Evolutionary conservation across 2,797 vertebrate genomes (phyloP).

Genomic region (Sylvilagus floridanus): DNA sequence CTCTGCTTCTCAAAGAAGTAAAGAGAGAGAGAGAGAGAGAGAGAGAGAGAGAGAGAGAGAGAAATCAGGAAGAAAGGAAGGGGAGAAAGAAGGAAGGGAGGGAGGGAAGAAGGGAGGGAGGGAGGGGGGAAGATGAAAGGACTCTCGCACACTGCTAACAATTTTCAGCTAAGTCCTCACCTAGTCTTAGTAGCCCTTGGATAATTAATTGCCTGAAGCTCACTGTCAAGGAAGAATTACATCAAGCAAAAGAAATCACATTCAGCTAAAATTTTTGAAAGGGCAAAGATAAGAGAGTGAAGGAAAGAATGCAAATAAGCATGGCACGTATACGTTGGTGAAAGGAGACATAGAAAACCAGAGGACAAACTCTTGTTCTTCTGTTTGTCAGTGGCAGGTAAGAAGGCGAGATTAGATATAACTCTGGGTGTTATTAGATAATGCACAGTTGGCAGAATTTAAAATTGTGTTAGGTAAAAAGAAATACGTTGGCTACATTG

Average conservation of each 20-base stretch:
- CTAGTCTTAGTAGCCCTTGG: background rate
- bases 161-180: constrained; percentile 28
- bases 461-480: constrained; percentile 14
- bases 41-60: no score
- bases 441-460: background rate
- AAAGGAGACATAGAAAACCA: background rate
- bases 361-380: background rate
- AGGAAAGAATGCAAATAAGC: constrained; percentile 25
- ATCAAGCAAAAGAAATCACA: background rate
- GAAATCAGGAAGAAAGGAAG: no score
- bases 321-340: background rate
- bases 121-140: background rate
- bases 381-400: background rate
- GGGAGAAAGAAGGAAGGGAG: no score
- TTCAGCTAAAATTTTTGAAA: background rate
- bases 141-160: background rate
- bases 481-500: background rate
- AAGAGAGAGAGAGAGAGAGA: no score
- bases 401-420: constrained; percentile 34
- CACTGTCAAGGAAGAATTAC: background rate
- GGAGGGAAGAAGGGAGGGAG: no score
- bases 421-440: constrained; percentile 31
- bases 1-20: no score
- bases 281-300: background rate
- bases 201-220: constrained; percentile 7